Base-by-base conservation (phyloP, 2,888 invertebrate genomes). In the Aspidapion aeneum region DNA sequence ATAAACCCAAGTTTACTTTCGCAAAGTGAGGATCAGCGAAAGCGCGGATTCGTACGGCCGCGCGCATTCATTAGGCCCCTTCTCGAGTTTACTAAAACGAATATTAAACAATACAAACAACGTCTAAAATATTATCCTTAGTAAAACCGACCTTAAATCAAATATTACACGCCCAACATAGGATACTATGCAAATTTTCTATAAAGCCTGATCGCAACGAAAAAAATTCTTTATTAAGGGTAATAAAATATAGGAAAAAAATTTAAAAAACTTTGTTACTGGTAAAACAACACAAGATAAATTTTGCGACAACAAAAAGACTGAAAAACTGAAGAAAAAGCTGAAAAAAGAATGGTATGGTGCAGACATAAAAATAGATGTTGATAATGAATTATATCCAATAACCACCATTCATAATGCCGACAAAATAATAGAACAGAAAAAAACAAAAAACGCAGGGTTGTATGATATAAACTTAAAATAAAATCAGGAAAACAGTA, bases 101-200 rank as follows among this genome's bases (percentile, higher is more conserved):
- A 74, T 74, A 73, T 74, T 74, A 72, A 72, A 74, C 73, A 74
- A 74, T 74, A 74, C 74, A 74, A 74, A 74, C 74, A 74, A 71
- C 69, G 70, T 72, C 72, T 72, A 69, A 74, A 73, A 74, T 72
- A 73, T 73, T 71, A 72, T 72, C 70, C 70, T 72, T 71, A 69
- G 66, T 57, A 51, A 65, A 70, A 69, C 68, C 69, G 66, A 67
- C 70, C 69, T 65, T 68, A 69, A 69, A 69, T 66, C 68, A 68
- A 66, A 68, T 67, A 69, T 65, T 35, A 65, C 64, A 63, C 52
- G 18, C 52, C 52, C 52, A 35, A 62, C 59, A 58, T 50, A 51
- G 59, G 60, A 61, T 64, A 61, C 62, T 66, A 66, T 66, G 66
- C 66, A 62, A 66, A 66, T 66, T 66, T 62, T 49, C 62, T 52